Conservation (phyloP, 2,113 vertebrate species). For the Barbus barbus region DNA sequence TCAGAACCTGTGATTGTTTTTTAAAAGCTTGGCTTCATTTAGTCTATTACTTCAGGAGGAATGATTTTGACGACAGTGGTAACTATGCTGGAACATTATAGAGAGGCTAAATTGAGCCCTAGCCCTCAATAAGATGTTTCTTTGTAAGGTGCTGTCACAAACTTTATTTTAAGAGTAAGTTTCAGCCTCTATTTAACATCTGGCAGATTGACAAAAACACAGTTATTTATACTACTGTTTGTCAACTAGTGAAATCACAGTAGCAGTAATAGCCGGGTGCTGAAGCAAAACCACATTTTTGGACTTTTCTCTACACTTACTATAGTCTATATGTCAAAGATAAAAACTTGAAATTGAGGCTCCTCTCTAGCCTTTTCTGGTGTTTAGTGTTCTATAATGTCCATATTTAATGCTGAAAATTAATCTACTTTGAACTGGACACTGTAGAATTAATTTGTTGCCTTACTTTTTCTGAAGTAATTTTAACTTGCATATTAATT, state of each 20-base stretch:
- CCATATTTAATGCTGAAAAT: neutral
- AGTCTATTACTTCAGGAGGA: conserved; percentile 16
- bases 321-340: neutral
- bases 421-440: neutral
- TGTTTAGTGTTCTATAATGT: neutral
- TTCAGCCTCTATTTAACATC: neutral
- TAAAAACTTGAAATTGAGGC: neutral
- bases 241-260: neutral
- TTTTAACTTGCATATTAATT: conserved; percentile 37
- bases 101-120: neutral
- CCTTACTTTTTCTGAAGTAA: conserved; percentile 12
- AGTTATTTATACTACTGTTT: neutral
- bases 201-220: neutral
- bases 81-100: neutral
- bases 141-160: neutral
- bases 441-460: conserved; percentile 4
- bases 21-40: conserved; percentile 25
- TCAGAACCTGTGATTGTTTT: conserved; percentile 17
- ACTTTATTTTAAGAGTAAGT: neutral
- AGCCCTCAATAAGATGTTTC: neutral
- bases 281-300: too few species aligned
- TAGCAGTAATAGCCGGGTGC: too few species aligned
- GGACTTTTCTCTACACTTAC: neutral
- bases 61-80: conserved; percentile 4
- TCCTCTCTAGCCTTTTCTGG: neutral